Evolutionary conservation across 2,113 vertebrate species (phyloP).

Genomic region (Eclectus roratus): DNA sequence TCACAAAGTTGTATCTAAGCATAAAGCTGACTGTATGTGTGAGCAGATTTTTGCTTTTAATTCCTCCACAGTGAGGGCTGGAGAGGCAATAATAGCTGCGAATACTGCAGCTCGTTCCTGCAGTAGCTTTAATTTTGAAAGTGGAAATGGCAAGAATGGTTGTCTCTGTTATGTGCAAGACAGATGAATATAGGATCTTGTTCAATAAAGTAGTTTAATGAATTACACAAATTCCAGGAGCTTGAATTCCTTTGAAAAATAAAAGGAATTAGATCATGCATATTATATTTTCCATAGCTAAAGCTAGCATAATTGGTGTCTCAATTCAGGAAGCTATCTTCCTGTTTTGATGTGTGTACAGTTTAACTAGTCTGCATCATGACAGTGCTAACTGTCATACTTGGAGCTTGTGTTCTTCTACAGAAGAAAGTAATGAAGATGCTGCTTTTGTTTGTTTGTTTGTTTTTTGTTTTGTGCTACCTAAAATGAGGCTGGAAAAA

Average conservation of each 20-base stretch:
- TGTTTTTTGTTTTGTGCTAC: not conserved
- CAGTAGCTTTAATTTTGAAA: not conserved
- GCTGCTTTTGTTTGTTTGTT: not conserved
- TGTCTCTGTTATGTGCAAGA: not conserved
- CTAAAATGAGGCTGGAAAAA: not conserved
- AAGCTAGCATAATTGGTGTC: not conserved
- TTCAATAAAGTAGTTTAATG: not conserved
- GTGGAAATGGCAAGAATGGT: not conserved
- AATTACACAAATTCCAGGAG: not conserved
- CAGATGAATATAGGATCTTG: not conserved
- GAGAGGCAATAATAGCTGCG: not conserved
- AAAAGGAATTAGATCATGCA: not conserved
- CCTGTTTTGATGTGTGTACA: not conserved
- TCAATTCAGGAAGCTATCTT: not conserved
- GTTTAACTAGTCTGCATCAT: not conserved
- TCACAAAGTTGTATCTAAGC: not conserved
- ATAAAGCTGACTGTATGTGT: not conserved
- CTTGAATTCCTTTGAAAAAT: conserved; percentile 8
- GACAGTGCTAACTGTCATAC: not conserved
- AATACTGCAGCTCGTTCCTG: not conserved
- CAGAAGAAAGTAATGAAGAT: not conserved
- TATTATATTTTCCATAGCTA: not conserved
- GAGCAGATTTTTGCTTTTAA: not conserved
- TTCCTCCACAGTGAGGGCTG: not conserved
- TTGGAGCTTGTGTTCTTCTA: not conserved